Percentiles rank a stretch among this genome's conserved stretches.
phyloP scores from a whole-genome alignment of 1,140 invertebrate species.

The Tetramorium parvispinum region DNA sequence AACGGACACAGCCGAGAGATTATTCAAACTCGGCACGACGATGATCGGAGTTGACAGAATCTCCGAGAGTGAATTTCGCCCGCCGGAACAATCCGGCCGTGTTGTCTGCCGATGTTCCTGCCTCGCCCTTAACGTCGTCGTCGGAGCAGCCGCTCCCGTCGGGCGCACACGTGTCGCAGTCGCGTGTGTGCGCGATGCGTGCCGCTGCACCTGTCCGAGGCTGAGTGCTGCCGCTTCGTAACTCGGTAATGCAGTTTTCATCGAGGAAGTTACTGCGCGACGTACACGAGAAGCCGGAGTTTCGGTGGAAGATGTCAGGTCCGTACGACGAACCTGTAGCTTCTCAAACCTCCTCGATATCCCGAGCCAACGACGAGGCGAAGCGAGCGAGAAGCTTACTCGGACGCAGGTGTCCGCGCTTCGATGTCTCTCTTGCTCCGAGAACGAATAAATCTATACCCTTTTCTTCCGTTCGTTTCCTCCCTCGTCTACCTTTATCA shows the following conservation, averaged over 20 bases:
- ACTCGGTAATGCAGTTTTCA: slow-evolving; percentile 84
- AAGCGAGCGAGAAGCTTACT: neutral
- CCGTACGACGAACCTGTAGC: slow-evolving; percentile 29
- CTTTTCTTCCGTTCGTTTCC: neutral
- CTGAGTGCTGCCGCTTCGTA: slow-evolving; percentile 50
- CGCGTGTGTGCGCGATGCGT: slow-evolving; percentile 57
- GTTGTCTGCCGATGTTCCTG: slow-evolving; percentile 44
- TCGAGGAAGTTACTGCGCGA: slow-evolving; percentile 80
- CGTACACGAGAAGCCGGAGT: slow-evolving; percentile 39
- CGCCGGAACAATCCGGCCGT: slow-evolving; percentile 36
- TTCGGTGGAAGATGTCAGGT: slow-evolving; percentile 55
- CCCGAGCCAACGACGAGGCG: neutral
- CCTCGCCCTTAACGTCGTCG: slow-evolving; percentile 44
- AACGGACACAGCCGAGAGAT: slow-evolving; percentile 15
- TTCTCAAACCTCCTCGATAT: neutral
- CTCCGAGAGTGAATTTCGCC: slow-evolving; percentile 27
- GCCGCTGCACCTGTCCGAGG: slow-evolving; percentile 57
- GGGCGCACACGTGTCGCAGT: slow-evolving; percentile 52
- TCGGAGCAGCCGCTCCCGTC: slow-evolving; percentile 23
- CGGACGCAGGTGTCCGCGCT: slow-evolving; percentile 56
- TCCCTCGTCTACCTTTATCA: neutral
- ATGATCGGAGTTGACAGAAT: slow-evolving; percentile 49
- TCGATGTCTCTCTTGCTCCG: slow-evolving; percentile 1
- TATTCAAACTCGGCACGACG: slow-evolving; percentile 40
- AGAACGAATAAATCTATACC: slow-evolving; percentile 62